Evolutionary conservation across 2,797 vertebrate genomes (phyloP), one percentile per base, ranked within the genome.

Genomic region (Hemitrygon akajei): DNA sequence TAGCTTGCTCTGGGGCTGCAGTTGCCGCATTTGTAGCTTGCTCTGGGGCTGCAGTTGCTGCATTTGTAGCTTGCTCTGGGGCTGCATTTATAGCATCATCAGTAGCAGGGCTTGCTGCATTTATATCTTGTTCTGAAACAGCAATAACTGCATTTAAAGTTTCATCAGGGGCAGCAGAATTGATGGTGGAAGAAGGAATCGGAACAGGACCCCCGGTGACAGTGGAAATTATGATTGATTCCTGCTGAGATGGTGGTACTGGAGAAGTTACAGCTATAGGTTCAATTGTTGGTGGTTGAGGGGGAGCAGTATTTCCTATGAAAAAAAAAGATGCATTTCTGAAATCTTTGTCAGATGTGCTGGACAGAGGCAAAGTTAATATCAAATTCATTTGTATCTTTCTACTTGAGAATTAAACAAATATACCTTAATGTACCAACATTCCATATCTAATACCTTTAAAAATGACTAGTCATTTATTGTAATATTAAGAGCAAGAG

Each of bases 191-290:
- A 69, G 86, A 37, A 89, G n/a, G 63, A 27, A 93, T 93, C 47
- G 94, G 34, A 77, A 94, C 93, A 76, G 81, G 75, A 7, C 84
- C 77, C 94, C 20, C 89, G 9, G 84, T 81, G 86, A 47, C 93
- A 63, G 92, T 40, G 1, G n/a, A 63, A 16, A 94, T 91, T 91
- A 58, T 80, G 16, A 69, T 22, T 27, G 91, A 25, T 11, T 71
- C 66, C 69, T 93, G 69, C 91, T 56, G 66, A 75, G 91, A n/a
- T 30, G 69, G 25, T 30, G 37, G 91, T 93, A 56, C 91, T 18
- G 66, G 40, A 93, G 25, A 95, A 87, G 96, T 96, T 27, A 96
- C 94, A 27, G 96, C 95, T 47, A 94, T 95, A 89, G 97, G 95
- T 63, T 81, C 95, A 76, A 93, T 95, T 73, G 96, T 75, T 75